These are phyloP conservation scores for Rafetus swinhoei DNA, from an alignment of 2,113 vertebrate species.

Conservation along the genomic window DNA sequence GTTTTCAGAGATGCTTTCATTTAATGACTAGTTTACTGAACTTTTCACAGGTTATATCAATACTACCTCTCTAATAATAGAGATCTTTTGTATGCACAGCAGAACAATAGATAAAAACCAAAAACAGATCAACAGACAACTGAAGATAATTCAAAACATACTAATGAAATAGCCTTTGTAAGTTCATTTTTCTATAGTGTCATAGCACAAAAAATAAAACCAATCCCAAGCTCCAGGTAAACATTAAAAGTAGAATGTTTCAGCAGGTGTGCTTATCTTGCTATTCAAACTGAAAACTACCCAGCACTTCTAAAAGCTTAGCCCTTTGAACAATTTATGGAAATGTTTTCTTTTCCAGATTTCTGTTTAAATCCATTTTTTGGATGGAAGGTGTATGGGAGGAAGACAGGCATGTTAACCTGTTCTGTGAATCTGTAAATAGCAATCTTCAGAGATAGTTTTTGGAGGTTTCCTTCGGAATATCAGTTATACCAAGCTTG, in stretches of 20 bases:
- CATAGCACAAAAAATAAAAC: constrained; percentile 28
- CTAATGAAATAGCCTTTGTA: constrained; percentile 58
- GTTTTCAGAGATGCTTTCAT: constrained; percentile 64
- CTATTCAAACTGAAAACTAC: constrained; percentile 17
- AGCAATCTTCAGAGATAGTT: background rate
- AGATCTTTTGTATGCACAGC: constrained; percentile 18
- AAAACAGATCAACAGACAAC: constrained; percentile 50
- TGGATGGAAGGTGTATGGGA: background rate
- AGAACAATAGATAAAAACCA: constrained; percentile 38
- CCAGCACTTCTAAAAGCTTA: background rate
- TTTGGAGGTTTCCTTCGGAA: background rate
- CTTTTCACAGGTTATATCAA: constrained; percentile 73
- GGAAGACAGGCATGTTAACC: background rate
- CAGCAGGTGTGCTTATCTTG: constrained; percentile 76
- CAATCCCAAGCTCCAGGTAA: constrained; percentile 24
- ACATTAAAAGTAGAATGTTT: constrained; percentile 43
- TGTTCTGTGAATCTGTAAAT: background rate
- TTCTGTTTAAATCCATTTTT: background rate
- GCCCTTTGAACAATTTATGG: constrained; percentile 35
- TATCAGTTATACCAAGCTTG: background rate
- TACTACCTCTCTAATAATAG: constrained; percentile 35
- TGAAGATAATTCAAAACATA: constrained; percentile 54
- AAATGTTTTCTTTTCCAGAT: constrained; percentile 41
- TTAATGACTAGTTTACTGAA: constrained; percentile 48
- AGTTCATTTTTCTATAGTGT: constrained; percentile 27